These are phyloP conservation scores for Stegastes partitus DNA, from an alignment of 2,113 vertebrate genomes.

Conservation along the genomic window DNA sequence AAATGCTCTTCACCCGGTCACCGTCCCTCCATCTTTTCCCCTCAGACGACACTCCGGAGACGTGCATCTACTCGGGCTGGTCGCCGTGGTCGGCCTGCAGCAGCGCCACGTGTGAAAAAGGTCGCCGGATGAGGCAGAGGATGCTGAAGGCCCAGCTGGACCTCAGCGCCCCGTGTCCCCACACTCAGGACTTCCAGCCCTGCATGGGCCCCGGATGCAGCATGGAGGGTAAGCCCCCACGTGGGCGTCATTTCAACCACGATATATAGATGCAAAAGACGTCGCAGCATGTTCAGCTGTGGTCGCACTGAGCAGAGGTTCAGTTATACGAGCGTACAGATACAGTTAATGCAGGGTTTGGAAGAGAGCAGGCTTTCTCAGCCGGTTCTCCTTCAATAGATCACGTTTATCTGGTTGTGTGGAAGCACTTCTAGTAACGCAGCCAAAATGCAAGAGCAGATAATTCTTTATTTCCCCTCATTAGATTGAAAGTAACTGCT, in stretches of 20 bases:
- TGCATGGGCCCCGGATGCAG: constrained; percentile 97
- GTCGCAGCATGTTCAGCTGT: too few species aligned
- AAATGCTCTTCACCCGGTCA: neutral
- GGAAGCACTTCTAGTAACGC: constrained; percentile 6
- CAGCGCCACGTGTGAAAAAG: constrained; percentile 95
- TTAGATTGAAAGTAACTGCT: constrained; percentile 19
- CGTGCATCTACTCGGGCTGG: constrained; percentile 98
- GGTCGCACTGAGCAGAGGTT: neutral
- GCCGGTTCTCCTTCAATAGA: constrained; percentile 19
- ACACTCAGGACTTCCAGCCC: constrained; percentile 96
- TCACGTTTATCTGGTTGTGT: constrained; percentile 4
- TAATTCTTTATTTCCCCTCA: constrained; percentile 13
- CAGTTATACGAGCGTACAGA: neutral
- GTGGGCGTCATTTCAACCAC: too few species aligned
- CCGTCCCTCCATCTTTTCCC: neutral
- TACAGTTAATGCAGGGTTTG: neutral
- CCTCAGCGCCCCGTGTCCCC: constrained; percentile 91
- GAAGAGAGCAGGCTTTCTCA: neutral
- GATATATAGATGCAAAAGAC: too few species aligned
- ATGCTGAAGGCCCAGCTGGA: constrained; percentile 98
- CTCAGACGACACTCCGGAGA: constrained; percentile 94
- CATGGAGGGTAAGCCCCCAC: constrained; percentile 87
- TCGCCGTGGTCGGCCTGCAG: constrained; percentile 97
- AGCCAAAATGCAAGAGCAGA: constrained; percentile 7
- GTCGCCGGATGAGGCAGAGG: constrained; percentile 95